Base-by-base conservation (phyloP, 1,140 invertebrate species). In the Melipona quadrifasciata region DNA sequence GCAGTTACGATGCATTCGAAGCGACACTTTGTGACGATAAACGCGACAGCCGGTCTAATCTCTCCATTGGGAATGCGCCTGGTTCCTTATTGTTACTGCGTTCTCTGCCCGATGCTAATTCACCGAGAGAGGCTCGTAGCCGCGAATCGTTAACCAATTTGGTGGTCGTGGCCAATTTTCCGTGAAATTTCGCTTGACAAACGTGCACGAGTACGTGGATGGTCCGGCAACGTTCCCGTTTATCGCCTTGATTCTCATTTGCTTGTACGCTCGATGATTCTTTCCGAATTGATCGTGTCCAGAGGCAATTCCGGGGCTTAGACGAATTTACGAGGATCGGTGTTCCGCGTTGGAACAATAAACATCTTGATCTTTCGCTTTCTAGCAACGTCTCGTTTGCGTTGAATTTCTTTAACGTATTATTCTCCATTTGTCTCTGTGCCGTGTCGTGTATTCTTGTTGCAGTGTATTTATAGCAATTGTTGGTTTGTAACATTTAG, bases 11-110 rank as follows among this genome's bases (percentile, higher is more conserved):
- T 76, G 72, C 61, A 82, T 74, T 76, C 55, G 31, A 16, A 82
- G 21, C 39, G 80, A 82, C 72, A 55, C 61, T 67, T 76, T 51
- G 80, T 75, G 72, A 76, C 72, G 72, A 82, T 82, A 82, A 82
- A 82, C 72, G 81, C 73, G 71, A 85, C 83, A 87, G 53, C 76
- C 21, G 16, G 73, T 85, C 61, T 80, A 78, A 61, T 88, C 75
- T 51, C 65, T 58, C 79, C 65, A 31, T 57, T 73, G 83, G 73
- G 65, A 74, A 65, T 21, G 71, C 55, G 24, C 14, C 21, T 58
- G 34, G 55, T 70, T 87, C 78, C 87, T 87, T 85, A 81, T 74
- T 81, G 82, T 88, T 55, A 81, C 76, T 71, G 57, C 74, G 24
- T 55, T 55, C 61, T 17, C 17, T 55, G 39, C 27, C 34, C 47